Percentiles rank a stretch among this genome's conserved stretches.
Conservation (phyloP, 1,140 invertebrate genomes). For the Pachypsylla venusta region DNA sequence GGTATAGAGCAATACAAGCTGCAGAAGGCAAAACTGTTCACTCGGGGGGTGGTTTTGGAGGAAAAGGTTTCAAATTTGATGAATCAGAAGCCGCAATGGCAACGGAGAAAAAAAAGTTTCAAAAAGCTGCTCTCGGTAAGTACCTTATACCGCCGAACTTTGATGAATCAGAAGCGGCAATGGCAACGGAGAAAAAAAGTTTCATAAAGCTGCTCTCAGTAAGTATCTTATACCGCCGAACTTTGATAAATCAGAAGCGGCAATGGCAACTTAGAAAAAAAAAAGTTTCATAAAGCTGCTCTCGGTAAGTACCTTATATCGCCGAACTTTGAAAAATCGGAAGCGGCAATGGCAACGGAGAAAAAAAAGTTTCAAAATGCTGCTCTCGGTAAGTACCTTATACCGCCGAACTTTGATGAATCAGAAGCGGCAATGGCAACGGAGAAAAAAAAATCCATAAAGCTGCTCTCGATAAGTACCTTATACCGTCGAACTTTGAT, state of each 20-base stretch:
- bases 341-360: constrained; percentile 73
- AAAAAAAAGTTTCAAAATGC: constrained; percentile 85
- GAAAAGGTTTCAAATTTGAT: constrained; percentile 98
- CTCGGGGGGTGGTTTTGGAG: constrained; percentile 84
- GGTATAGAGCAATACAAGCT: constrained; percentile 74
- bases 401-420: constrained; percentile 99
- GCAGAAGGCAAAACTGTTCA: constrained; percentile 86
- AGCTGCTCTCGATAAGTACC: constrained; percentile 63
- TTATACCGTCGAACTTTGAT: too few relatives aligned
- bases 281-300: constrained; percentile 96
- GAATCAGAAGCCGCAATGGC: constrained; percentile 91
- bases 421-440: constrained; percentile 88
- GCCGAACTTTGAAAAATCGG: constrained; percentile 98
- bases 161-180: constrained; percentile 92
- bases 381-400: constrained; percentile 93
- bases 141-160: too few relatives aligned
- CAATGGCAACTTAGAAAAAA: constrained; percentile 88
- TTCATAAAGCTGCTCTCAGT: constrained; percentile 91
- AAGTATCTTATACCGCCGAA: constrained; percentile 78
- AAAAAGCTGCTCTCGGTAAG: constrained; percentile 81
- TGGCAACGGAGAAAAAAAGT: constrained; percentile 89
- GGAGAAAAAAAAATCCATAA: constrained; percentile 97
- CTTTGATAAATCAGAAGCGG: constrained; percentile 96
- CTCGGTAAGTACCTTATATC: constrained; percentile 50
- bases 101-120: constrained; percentile 94